phyloP scores from a whole-genome alignment of 2,888 invertebrate genomes.

The Orthosia gothica region DNA sequence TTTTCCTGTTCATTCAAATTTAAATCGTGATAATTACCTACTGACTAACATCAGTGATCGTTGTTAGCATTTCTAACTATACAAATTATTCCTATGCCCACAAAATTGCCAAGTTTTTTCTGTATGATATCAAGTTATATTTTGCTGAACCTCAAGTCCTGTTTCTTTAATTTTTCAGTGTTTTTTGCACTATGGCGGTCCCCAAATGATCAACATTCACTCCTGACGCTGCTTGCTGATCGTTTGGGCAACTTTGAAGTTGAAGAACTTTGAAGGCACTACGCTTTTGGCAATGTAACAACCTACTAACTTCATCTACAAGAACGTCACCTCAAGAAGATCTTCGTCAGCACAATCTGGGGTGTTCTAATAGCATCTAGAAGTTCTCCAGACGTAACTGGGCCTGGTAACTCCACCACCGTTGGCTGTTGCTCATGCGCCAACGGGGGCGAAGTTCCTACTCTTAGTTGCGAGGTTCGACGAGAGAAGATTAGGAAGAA shows the following conservation, averaged over 20 bases:
- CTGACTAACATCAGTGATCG: too few relatives aligned
- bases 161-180: constrained; percentile 17
- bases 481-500: constrained; percentile 48
- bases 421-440: constrained; percentile 93
- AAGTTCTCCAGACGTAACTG: constrained; percentile 80
- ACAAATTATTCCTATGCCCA: too few relatives aligned
- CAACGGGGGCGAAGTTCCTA: constrained; percentile 96
- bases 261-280: not conserved
- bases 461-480: constrained; percentile 91
- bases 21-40: too few relatives aligned
- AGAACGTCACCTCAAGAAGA: not conserved
- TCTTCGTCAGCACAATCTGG: constrained; percentile 15
- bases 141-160: constrained; percentile 3
- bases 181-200: too few relatives aligned
- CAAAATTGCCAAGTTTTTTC: too few relatives aligned
- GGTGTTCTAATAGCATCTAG: constrained; percentile 38
- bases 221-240: not conserved
- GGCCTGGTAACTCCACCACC: constrained; percentile 97
- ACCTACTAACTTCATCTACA: not conserved
- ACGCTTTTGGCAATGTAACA: not conserved
- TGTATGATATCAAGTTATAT: too few relatives aligned
- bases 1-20: too few relatives aligned
- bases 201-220: not conserved
- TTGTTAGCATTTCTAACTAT: too few relatives aligned
- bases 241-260: not conserved